Percentiles rank a stretch among this genome's conserved stretches.
These are phyloP conservation scores for Phocoena sinus DNA, from an alignment of 2,113 vertebrate genomes.

Conservation along the genomic window DNA sequence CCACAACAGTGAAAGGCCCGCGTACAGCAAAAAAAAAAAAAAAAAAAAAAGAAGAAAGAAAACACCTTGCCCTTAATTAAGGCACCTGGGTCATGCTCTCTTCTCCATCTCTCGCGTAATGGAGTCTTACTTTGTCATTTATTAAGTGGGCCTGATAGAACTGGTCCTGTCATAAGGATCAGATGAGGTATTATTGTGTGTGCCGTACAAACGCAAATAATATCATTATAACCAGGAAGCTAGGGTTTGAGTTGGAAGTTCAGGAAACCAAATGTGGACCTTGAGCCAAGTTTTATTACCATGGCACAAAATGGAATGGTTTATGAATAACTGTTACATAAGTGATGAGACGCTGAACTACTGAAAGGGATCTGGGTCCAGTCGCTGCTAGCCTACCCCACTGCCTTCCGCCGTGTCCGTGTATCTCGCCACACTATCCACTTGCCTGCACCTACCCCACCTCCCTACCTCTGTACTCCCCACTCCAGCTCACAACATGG, in stretches of 20 bases:
- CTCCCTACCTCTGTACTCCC: background rate
- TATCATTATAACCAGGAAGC: background rate
- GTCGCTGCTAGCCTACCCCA: rapidly evolving
- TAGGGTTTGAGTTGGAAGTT: background rate
- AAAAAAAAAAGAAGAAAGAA: background rate
- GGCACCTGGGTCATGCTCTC: no score
- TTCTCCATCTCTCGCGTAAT: background rate
- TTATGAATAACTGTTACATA: background rate
- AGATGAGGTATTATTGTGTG: background rate
- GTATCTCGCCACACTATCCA: rapidly evolving
- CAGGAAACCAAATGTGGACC: background rate
- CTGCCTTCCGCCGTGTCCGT: rapidly evolving
- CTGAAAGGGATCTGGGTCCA: background rate
- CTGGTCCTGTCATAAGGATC: background rate
- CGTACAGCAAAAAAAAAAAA: background rate
- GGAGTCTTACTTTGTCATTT: background rate
- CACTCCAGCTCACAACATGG: no score
- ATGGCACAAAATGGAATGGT: background rate
- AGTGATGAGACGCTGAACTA: background rate
- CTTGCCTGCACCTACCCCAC: rapidly evolving
- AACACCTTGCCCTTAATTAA: background rate
- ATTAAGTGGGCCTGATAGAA: background rate
- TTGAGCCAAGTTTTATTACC: background rate
- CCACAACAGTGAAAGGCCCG: no score
- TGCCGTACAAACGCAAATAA: rapidly evolving